Base-by-base conservation (phyloP, 2,797 vertebrate genomes). In the Semaprochilodus insignis region DNA sequence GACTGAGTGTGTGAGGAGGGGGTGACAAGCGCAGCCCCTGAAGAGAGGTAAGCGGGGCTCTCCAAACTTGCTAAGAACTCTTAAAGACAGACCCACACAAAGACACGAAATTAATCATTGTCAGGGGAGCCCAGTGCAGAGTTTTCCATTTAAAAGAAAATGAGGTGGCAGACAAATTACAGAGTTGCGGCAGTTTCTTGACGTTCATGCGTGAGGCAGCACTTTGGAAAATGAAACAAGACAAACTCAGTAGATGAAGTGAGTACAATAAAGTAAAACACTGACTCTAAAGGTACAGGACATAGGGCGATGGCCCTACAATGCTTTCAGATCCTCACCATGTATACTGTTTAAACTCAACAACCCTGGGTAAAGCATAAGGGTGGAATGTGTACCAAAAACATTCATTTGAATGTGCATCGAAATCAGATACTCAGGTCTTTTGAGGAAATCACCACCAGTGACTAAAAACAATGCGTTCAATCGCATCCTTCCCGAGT, bases 81-180 rank as follows among this genome's bases (percentile, higher is more conserved):
- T 66, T 85, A 80, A 81, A 81, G 78, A 81, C 52, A 74, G 48
- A 74, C 78, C 44, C 44, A 77, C 78, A 82, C 83, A 80, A 75
- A 87, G 66, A 80, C 83, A 70, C 36, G 55, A 85, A 86, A 88
- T 88, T 85, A 86, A 88, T 88, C 87, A 84, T 79, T 83, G 84
- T 85, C 82, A 87, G 21, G 44, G 52, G 78, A 79, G 77, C 75
- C 57, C 74, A 17, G 77, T 75, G 67, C 60, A 74, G 48, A 48
- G 80, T 74, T 67, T 87, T 82, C 76, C 73, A 85, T 81, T 84
- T 70, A 85, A 74, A 81, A 81, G 73, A 86, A 77, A 87, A 85
- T 83, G 67, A 86, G 79, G 81, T 83, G 60, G 71, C 44, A 60
- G 82, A 76, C 60, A 78, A 85, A 80, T 83, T 77, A 81, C 65